Percentiles rank a stretch among this genome's conserved stretches.
phyloP scores from a whole-genome alignment of 1,140 invertebrate genomes.

The Euborellia annulipes region DNA sequence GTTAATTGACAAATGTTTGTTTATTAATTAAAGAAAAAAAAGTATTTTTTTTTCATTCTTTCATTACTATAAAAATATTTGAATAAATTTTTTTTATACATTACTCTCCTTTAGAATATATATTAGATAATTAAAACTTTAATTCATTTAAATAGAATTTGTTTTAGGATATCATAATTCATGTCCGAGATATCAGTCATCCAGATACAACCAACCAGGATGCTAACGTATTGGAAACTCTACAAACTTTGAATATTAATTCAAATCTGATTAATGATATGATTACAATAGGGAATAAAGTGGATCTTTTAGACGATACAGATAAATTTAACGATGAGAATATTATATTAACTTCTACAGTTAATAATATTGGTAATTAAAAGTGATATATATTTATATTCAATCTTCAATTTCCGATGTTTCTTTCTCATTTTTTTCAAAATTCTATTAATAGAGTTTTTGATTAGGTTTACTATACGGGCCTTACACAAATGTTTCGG shows the following conservation, averaged over 20 bases:
- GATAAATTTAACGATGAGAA: constrained; percentile 15
- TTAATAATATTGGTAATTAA: constrained; percentile 28
- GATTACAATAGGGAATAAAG: constrained; percentile 71
- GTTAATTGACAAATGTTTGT: too few species aligned
- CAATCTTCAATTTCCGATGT: constrained; percentile 10
- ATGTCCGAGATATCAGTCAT: constrained; percentile 70
- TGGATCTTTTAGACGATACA: constrained; percentile 37
- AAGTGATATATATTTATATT: constrained; percentile 4
- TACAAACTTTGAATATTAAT: constrained; percentile 38
- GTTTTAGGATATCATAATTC: constrained; percentile 61
- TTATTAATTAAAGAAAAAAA: too few species aligned
- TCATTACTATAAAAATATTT: too few species aligned
- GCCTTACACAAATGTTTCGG: constrained; percentile 7
- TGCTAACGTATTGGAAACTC: constrained; percentile 49
- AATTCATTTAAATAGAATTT: constrained; percentile 14
- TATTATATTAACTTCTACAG: constrained; percentile 33
- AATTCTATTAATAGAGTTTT: constrained; percentile 6
- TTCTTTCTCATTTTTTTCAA: background rate
- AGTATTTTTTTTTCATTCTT: too few species aligned
- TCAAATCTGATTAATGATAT: constrained; percentile 38
- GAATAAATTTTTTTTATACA: too few species aligned
- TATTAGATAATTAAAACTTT: too few species aligned
- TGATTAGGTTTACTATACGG: constrained; percentile 6
- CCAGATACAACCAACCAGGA: constrained; percentile 53
- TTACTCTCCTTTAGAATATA: too few species aligned